Evolutionary conservation across 2,797 vertebrate genomes (phyloP).

Genomic region (Setipinna tenuifilis): DNA sequence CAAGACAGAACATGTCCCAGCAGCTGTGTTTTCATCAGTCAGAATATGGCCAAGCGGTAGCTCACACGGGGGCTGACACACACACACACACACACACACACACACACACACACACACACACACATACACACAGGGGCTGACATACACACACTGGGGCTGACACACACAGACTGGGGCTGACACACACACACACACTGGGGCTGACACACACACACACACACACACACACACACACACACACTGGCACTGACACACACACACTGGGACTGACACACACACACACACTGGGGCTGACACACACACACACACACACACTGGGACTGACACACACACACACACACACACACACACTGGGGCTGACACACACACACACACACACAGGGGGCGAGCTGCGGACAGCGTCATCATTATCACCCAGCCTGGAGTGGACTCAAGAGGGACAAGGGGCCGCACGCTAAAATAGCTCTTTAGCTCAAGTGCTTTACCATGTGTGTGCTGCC

Average conservation of each 20-base stretch:
- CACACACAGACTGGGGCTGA: not conserved
- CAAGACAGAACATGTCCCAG: not conserved
- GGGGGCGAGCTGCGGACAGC: not conserved
- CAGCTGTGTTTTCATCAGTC: not conserved
- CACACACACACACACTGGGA: not conserved
- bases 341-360: not conserved
- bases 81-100: conserved; percentile 11
- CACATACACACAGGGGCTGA: not conserved
- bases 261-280: not conserved
- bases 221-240: too few relatives aligned
- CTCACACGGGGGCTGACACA: not conserved
- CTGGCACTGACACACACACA: not conserved
- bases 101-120: not conserved
- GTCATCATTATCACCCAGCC: conserved; percentile 15
- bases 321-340: not conserved
- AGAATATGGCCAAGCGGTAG: not conserved
- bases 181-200: not conserved
- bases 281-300: not conserved
- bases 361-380: not conserved
- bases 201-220: not conserved
- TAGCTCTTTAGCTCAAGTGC: conserved; percentile 25
- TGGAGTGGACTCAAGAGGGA: not conserved
- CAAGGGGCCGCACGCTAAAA: conserved; percentile 16
- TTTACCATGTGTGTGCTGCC: not conserved
- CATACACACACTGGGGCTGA: not conserved